Percentiles rank a stretch among this genome's conserved stretches.
phyloP scores from a whole-genome alignment of 2,888 invertebrate species.

The Agonopterix subpropinquella region DNA sequence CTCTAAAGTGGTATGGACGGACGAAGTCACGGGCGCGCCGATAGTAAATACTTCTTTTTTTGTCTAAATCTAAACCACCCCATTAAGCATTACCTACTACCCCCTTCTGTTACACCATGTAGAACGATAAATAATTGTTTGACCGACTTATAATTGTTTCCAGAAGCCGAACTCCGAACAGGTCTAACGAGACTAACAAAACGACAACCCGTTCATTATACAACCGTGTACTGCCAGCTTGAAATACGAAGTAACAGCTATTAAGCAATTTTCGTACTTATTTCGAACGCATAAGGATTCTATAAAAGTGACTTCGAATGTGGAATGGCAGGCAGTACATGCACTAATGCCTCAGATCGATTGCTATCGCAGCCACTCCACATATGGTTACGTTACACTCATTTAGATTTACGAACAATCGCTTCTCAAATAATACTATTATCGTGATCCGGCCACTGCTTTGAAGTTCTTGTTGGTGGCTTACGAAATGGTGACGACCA shows the following conservation, averaged over 20 bases:
- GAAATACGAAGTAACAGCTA: too few relatives aligned
- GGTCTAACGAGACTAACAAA: constrained; percentile 4
- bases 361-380: not conserved
- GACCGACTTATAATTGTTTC: constrained; percentile 1
- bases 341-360: constrained; percentile 3
- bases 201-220: constrained; percentile 3
- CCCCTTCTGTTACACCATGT: too few relatives aligned
- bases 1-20: too few relatives aligned
- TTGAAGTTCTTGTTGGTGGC: too few relatives aligned
- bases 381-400: constrained; percentile 1
- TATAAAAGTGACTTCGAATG: too few relatives aligned
- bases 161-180: constrained; percentile 1
- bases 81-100: too few relatives aligned
- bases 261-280: too few relatives aligned
- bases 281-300: too few relatives aligned
- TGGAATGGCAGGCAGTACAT: not conserved
- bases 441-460: not conserved
- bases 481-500: too few relatives aligned
- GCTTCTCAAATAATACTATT: not conserved
- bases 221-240: not conserved
- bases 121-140: not conserved
- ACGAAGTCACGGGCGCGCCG: too few relatives aligned
- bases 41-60: too few relatives aligned
- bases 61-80: too few relatives aligned
- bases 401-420: constrained; percentile 1